Base-by-base conservation (phyloP, 1,140 invertebrate genomes). In the Drosophila gunungcola region DNA sequence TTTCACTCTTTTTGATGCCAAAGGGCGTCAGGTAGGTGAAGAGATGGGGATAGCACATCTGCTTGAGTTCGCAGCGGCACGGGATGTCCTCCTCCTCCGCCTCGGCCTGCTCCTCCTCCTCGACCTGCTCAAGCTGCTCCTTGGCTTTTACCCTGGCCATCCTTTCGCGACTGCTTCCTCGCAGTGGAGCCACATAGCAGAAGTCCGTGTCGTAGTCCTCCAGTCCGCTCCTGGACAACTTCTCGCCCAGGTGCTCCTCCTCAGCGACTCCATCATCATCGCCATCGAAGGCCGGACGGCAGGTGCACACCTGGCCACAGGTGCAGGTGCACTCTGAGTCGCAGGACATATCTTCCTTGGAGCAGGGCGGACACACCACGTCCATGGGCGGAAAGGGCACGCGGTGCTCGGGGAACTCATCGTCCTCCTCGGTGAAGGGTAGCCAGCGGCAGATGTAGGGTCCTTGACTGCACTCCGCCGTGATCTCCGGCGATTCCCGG, bases 361-460 rank as follows among this genome's bases (percentile, higher is more conserved):
- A n/a, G 7, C 85, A 89, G 10, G 73, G 73, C 0, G 49, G 68
- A 16, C 84, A 89, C 4, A 89, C 32, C 11, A 38, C 51, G 2
- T 57, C 61, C 49, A 78, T 42, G 10, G 80, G 78, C 2, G 79
- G 77, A 1, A 21, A 64, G 12, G 85, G 55, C 7, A 70, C 77
- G 10, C 10, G 10, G 12, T 84, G 84, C 12, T 80, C 52, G 5
- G 49, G 21, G 13, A 58, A 78, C 29, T 57, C 42, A 6, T 82
- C 75, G 11, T 78, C 76, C 34, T 83, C 68, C 4, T 73, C 74
- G 1, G 72, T 56, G 27, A 32, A 80, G 16, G 69, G 53, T 29
- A 85, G 16, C 90, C 90, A 91, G 11, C 80, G 83, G 38, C 90
- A 91, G 4, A 73, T 56, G 38, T 75, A 91, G 0, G 90, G 83